A percentile compares a stretch with the other conserved stretches of the same genome.
phyloP scores from a whole-genome alignment of 2,113 vertebrate genomes.

The Hyperoodon ampullatus region DNA sequence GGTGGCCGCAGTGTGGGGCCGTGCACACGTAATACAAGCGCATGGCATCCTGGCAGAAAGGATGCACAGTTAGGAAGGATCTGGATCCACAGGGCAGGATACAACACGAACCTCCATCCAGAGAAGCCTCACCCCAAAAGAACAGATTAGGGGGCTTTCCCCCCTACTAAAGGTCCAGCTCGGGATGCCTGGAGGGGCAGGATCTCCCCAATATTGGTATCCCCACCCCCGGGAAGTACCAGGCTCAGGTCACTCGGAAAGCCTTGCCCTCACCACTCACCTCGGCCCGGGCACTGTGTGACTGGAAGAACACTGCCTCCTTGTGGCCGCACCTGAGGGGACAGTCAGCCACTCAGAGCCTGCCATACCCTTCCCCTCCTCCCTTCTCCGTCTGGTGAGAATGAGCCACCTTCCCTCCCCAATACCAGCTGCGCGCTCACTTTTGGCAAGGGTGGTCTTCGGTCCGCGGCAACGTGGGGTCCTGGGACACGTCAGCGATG shows the following conservation, averaged over 20 bases:
- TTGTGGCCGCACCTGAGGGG: constrained; percentile 93
- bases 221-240: not conserved
- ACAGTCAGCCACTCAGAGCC: not conserved
- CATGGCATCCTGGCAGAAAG: constrained; percentile 91
- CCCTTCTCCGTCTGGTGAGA: not conserved
- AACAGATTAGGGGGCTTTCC: not conserved
- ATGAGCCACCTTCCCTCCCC: not conserved
- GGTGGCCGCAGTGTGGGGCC: constrained; percentile 95
- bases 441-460: constrained; percentile 96
- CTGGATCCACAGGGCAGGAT: fast-evolving
- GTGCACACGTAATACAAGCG: constrained; percentile 96
- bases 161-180: not conserved
- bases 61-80: not conserved
- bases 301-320: constrained; percentile 97
- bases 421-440: constrained; percentile 77
- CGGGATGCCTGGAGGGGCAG: not conserved
- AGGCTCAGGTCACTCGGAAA: not conserved
- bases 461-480: constrained; percentile 94
- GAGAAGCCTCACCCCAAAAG: not conserved
- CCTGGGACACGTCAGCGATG: constrained; percentile 95
- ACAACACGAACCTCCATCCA: not conserved
- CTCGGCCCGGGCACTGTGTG: constrained; percentile 96
- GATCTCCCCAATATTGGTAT: not conserved
- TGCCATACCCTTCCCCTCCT: not conserved
- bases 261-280: constrained; percentile 75